These are phyloP conservation scores for Beaufortia kweichowensis DNA, from an alignment of 2,113 vertebrate species.

Conservation along the genomic window DNA sequence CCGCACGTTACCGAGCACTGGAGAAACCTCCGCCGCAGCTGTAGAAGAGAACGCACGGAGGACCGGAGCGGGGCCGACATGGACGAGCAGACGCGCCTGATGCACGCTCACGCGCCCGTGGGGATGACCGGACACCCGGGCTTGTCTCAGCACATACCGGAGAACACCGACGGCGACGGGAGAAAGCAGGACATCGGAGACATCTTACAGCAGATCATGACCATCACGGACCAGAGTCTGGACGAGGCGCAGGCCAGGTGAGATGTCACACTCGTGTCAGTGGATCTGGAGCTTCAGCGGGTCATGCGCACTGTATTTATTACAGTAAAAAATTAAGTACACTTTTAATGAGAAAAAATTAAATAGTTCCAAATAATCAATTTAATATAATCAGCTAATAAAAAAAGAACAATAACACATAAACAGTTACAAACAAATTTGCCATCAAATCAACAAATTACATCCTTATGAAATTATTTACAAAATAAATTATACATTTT, in stretches of 20 bases:
- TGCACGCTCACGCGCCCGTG: conserved; percentile 92
- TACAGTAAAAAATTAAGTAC: background rate
- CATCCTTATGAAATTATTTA: too few species aligned
- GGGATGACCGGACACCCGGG: conserved; percentile 94
- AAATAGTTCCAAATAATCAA: too few species aligned
- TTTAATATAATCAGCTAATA: background rate
- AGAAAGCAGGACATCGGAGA: conserved; percentile 98
- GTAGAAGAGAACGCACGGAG: conserved; percentile 53
- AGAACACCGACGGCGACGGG: conserved; percentile 89
- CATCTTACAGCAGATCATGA: conserved; percentile 99
- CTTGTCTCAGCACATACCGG: conserved; percentile 93
- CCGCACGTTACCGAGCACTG: conserved; percentile 61
- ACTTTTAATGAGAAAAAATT: background rate
- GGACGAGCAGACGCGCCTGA: conserved; percentile 95
- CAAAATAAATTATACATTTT: too few species aligned
- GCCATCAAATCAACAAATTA: too few species aligned
- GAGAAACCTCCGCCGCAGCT: conserved; percentile 58
- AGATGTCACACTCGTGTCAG: conserved; percentile 48
- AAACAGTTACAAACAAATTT: too few species aligned
- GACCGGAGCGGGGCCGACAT: conserved; percentile 73
- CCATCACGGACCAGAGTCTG: conserved; percentile 98
- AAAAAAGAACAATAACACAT: background rate
- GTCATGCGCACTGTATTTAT: background rate
- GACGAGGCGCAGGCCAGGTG: conserved; percentile 98
- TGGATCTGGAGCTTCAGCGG: background rate